These are phyloP conservation scores for Psammodynastes pulverulentus DNA, from an alignment of 2,113 vertebrate species.

Conservation along the genomic window DNA sequence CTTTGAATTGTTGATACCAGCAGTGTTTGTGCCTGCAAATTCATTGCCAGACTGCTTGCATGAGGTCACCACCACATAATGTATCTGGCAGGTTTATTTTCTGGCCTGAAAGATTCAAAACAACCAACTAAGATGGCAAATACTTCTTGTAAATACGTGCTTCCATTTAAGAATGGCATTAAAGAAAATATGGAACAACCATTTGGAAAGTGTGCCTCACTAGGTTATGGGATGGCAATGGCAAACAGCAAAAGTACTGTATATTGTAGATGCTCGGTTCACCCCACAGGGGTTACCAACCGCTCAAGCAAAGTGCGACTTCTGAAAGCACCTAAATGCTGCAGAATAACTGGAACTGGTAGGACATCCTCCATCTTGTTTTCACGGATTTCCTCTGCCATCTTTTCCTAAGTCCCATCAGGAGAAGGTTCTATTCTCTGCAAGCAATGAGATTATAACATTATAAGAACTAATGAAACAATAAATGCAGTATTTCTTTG, in stretches of 20 bases:
- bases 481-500: neutral
- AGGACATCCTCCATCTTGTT: constrained; percentile 57
- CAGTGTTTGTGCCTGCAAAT: neutral
- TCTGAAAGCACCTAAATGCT: constrained; percentile 45
- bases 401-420: constrained; percentile 64
- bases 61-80: neutral
- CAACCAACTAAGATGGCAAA: neutral
- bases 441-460: constrained; percentile 33
- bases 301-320: constrained; percentile 10
- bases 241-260: constrained; percentile 20
- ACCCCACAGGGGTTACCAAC: constrained; percentile 27
- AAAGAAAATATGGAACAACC: constrained; percentile 11
- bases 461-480: constrained; percentile 16
- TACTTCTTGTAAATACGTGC: neutral
- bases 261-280: neutral
- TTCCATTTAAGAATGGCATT: neutral
- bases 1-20: neutral
- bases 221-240: neutral
- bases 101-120: neutral
- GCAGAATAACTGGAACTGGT: constrained; percentile 56
- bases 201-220: neutral
- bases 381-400: constrained; percentile 23
- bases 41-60: neutral
- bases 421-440: constrained; percentile 70
- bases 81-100: neutral